Conservation (phyloP, 2,113 vertebrate species). For the Oreotragus oreotragus region DNA sequence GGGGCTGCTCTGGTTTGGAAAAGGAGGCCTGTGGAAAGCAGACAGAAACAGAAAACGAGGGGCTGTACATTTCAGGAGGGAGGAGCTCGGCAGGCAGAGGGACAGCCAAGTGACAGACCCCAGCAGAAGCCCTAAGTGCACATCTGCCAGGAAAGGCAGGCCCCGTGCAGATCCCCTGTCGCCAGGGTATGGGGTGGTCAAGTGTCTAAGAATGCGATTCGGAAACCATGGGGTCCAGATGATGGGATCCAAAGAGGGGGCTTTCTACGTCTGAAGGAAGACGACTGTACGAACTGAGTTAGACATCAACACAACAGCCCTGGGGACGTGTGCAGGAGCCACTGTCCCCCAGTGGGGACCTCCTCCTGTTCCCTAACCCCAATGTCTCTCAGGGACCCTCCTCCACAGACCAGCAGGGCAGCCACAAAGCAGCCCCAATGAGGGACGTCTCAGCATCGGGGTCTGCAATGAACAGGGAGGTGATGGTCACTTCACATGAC, state of each 20-base stretch:
- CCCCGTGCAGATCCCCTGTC: fast-evolving
- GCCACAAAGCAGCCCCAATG: neutral
- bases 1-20: neutral
- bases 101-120: neutral
- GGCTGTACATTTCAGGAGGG: neutral
- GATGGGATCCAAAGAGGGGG: neutral
- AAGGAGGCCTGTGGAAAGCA: neutral
- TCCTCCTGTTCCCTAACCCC: neutral
- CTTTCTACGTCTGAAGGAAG: neutral
- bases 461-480: neutral
- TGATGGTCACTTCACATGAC: neutral
- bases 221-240: neutral
- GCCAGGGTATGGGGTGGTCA: fast-evolving
- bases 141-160: neutral
- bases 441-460: fast-evolving
- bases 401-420: fast-evolving
- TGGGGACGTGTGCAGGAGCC: neutral
- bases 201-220: fast-evolving
- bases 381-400: neutral
- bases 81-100: neutral
- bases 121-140: fast-evolving
- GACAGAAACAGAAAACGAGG: neutral
- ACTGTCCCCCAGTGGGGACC: neutral
- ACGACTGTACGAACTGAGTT: fast-evolving
- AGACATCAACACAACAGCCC: fast-evolving